A percentile compares a stretch with the other conserved stretches of the same genome.
phyloP scores from a whole-genome alignment of 1,140 invertebrate species.

The Drosophila parvula region DNA sequence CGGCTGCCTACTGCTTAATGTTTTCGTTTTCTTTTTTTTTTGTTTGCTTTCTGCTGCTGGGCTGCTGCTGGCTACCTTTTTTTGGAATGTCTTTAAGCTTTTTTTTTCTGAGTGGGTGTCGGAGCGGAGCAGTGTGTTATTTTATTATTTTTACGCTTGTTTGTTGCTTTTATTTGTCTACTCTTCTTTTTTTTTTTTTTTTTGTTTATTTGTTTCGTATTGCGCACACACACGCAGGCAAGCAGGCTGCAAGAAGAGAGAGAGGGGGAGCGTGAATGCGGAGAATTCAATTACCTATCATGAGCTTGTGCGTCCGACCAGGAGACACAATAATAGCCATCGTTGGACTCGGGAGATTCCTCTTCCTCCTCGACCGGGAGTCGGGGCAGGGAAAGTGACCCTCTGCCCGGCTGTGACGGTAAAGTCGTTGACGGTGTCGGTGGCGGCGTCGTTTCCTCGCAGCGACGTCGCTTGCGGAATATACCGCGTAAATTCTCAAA shows the following conservation, averaged over 20 bases:
- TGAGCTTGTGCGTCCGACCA: slow-evolving; percentile 56
- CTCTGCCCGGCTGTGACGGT: slow-evolving; percentile 7
- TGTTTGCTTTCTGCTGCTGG: background rate
- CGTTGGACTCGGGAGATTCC: slow-evolving; percentile 17
- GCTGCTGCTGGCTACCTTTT: slow-evolving; percentile 34
- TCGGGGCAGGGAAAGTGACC: slow-evolving; percentile 2
- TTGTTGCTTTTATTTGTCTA: slow-evolving; percentile 47
- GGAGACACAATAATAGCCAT: slow-evolving; percentile 24
- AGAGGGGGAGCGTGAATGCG: slow-evolving; percentile 50
- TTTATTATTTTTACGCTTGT: slow-evolving; percentile 15
- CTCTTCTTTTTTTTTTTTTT: background rate
- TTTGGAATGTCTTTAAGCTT: slow-evolving; percentile 72
- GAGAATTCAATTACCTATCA: slow-evolving; percentile 78
- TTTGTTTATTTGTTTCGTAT: slow-evolving; percentile 46
- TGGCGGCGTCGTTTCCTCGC: slow-evolving; percentile 33
- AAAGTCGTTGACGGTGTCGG: background rate
- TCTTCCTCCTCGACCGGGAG: slow-evolving; percentile 22
- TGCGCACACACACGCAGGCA: slow-evolving; percentile 29
- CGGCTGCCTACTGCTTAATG: slow-evolving; percentile 32
- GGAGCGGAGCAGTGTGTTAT: slow-evolving; percentile 25
- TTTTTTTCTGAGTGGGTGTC: slow-evolving; percentile 58
- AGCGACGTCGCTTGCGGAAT: slow-evolving; percentile 74
- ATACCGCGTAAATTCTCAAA: slow-evolving; percentile 75
- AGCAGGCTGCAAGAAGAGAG: slow-evolving; percentile 68
- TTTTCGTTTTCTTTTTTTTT: slow-evolving; percentile 21